These are phyloP conservation scores for Heteropelma amictum DNA, from an alignment of 2,888 invertebrate species.

Conservation along the genomic window DNA sequence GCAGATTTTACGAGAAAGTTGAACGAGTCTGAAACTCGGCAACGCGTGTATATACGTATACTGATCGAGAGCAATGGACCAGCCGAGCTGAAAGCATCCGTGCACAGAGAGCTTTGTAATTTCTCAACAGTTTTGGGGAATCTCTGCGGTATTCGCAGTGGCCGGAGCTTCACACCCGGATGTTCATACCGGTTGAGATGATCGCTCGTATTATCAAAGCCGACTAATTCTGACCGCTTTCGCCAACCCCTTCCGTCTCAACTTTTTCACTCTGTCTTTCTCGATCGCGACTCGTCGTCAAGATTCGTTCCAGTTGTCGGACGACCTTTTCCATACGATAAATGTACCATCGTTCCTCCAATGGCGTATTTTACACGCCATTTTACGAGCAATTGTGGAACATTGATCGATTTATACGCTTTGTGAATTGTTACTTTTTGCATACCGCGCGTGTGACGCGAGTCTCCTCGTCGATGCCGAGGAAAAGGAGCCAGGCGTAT, in stretches of 20 bases:
- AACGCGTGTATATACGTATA: slow-evolving; percentile 32
- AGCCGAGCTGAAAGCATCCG: slow-evolving; percentile 36
- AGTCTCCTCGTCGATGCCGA: too few relatives aligned
- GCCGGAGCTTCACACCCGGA: slow-evolving; percentile 58
- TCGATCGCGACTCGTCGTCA: too few relatives aligned
- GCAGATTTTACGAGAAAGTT: slow-evolving; percentile 6
- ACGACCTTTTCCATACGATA: too few relatives aligned
- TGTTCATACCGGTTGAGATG: slow-evolving; percentile 61
- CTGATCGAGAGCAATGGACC: slow-evolving; percentile 26
- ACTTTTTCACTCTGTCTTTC: slow-evolving; percentile 10
- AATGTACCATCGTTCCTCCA: too few relatives aligned
- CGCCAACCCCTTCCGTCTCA: slow-evolving; percentile 16
- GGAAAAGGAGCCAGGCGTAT: too few relatives aligned
- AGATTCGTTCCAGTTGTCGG: too few relatives aligned
- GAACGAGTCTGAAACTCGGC: slow-evolving; percentile 36
- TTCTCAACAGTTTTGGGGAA: slow-evolving; percentile 52
- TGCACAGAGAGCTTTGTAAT: slow-evolving; percentile 43
- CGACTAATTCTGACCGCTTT: slow-evolving; percentile 55
- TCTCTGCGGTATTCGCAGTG: slow-evolving; percentile 49
- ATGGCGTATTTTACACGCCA: too few relatives aligned
- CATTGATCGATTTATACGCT: too few relatives aligned
- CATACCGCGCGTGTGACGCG: too few relatives aligned
- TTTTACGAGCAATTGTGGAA: too few relatives aligned
- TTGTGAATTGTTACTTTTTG: too few relatives aligned
- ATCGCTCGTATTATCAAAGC: slow-evolving; percentile 69